Percentiles rank a stretch among this genome's conserved stretches.
phyloP scores from a whole-genome alignment of 1,140 invertebrate genomes.

The Caerostris darwini region DNA sequence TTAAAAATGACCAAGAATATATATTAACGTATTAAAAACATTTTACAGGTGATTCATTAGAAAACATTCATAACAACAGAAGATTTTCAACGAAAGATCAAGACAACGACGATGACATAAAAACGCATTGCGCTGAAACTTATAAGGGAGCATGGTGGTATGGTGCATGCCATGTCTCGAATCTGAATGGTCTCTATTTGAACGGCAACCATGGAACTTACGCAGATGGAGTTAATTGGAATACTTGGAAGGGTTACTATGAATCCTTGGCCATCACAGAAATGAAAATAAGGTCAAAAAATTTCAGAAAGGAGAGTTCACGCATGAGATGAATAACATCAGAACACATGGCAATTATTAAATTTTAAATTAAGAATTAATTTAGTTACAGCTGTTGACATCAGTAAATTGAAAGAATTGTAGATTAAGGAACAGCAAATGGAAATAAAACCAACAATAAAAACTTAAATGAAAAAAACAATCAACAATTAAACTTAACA shows the following conservation, averaged over 20 bases:
- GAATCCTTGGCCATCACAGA: conserved; percentile 50
- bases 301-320: conserved; percentile 37
- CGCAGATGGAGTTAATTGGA: conserved; percentile 79
- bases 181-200: conserved; percentile 87
- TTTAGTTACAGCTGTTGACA: no score
- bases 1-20: no score
- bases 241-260: conserved; percentile 72
- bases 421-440: no score
- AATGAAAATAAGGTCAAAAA: conserved; percentile 60
- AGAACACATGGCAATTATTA: background rate
- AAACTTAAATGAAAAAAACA: no score
- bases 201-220: conserved; percentile 84
- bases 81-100: conserved; percentile 79
- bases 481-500: no score
- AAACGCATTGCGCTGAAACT: conserved; percentile 72
- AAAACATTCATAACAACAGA: background rate
- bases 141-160: conserved; percentile 80
- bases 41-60: conserved; percentile 47
- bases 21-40: no score
- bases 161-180: conserved; percentile 78
- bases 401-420: no score
- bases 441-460: no score
- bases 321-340: background rate
- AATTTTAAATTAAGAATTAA: no score
- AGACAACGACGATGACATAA: conserved; percentile 75